Conservation (phyloP, 1,140 invertebrate genomes). For the Drosophila erecta region DNA sequence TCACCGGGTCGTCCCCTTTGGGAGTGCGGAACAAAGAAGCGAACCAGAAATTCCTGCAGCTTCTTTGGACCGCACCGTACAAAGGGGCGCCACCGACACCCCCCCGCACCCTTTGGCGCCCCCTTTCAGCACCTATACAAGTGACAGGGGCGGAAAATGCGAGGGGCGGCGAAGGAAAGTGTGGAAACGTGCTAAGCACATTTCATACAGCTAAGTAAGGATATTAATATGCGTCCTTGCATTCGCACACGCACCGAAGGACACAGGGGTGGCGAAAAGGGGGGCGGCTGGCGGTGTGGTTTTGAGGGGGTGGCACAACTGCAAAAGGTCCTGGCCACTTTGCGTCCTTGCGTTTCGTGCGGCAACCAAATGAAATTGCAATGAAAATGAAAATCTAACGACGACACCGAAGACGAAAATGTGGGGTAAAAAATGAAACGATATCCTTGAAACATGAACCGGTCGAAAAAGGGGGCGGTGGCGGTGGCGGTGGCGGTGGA, state of each 20-base stretch:
- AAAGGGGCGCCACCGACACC: neutral
- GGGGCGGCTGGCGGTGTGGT: too few relatives aligned
- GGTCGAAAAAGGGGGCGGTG: neutral
- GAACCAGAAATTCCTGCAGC: slow-evolving; percentile 17
- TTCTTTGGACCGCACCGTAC: slow-evolving; percentile 9
- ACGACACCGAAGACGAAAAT: slow-evolving; percentile 50
- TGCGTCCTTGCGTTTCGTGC: slow-evolving; percentile 66
- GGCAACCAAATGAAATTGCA: slow-evolving; percentile 81
- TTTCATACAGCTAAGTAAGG: slow-evolving; percentile 77
- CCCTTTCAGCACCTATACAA: slow-evolving; percentile 4
- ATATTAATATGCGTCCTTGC: slow-evolving; percentile 82
- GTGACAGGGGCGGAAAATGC: neutral
- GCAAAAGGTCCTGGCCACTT: slow-evolving; percentile 60
- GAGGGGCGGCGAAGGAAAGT: slow-evolving; percentile 22
- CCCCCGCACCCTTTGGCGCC: too few relatives aligned
- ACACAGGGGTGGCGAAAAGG: slow-evolving; percentile 2
- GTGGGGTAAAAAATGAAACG: slow-evolving; percentile 73
- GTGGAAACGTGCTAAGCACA: slow-evolving; percentile 66
- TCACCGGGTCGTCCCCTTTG: neutral
- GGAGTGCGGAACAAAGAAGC: neutral
- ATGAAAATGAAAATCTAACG: slow-evolving; percentile 82
- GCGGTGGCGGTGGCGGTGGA: too few relatives aligned
- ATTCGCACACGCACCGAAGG: slow-evolving; percentile 48
- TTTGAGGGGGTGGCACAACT: neutral
- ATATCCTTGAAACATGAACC: slow-evolving; percentile 77